Conservation (phyloP, 2,888 invertebrate genomes). For the Pemphredon lugubris region DNA sequence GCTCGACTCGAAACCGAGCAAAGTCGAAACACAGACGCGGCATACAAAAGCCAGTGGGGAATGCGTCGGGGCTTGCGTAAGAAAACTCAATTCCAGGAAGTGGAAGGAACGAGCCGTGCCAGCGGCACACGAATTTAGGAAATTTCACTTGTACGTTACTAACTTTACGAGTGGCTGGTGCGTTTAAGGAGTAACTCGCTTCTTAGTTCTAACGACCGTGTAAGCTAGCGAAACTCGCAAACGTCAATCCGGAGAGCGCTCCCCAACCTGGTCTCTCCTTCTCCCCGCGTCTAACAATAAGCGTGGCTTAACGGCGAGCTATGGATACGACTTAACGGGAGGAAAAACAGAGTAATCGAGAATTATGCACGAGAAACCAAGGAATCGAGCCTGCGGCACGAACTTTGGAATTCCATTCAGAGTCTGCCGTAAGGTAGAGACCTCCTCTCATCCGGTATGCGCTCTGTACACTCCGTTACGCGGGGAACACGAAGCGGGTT, state of each 20-base stretch:
- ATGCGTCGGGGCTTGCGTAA: no score
- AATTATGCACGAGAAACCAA: conserved; percentile 52
- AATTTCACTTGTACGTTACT: conserved; percentile 27
- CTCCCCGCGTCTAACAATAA: no score
- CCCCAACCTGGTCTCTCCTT: neutral
- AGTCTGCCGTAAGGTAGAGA: conserved; percentile 15
- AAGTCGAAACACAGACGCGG: no score
- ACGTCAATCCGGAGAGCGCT: neutral
- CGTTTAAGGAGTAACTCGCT: conserved; percentile 18
- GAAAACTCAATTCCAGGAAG: conserved; percentile 32
- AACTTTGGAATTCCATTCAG: conserved; percentile 55
- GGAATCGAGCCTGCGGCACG: conserved; percentile 39
- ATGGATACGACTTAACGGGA: conserved; percentile 10
- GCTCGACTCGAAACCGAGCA: no score
- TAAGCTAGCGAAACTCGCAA: neutral
- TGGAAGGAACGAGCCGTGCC: conserved; percentile 9
- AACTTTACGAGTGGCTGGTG: conserved; percentile 37
- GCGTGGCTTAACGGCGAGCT: conserved; percentile 4
- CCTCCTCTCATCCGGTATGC: conserved; percentile 57
- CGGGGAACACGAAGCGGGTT: conserved; percentile 36
- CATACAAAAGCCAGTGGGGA: no score
- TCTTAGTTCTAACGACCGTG: conserved; percentile 5
- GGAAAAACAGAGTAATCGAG: conserved; percentile 28
- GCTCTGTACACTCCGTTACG: conserved; percentile 50
- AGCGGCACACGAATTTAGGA: conserved; percentile 22